These are phyloP conservation scores for Trichosurus vulpecula DNA, from an alignment of 2,797 vertebrate species.

Conservation along the genomic window DNA sequence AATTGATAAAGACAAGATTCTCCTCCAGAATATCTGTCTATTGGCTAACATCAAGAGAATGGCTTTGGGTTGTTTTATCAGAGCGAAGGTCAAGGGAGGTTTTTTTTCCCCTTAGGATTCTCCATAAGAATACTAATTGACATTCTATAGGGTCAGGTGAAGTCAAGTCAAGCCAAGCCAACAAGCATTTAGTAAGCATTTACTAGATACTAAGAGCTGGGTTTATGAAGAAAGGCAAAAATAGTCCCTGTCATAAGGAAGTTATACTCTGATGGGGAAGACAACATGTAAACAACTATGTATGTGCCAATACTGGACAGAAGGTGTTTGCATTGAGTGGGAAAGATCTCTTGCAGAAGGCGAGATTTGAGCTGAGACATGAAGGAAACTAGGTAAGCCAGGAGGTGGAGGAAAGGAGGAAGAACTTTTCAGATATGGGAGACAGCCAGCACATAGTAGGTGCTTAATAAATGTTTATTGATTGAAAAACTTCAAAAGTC, in stretches of 20 bases:
- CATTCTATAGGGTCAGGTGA: not conserved
- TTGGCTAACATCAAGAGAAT: not conserved
- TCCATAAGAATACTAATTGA: not conserved
- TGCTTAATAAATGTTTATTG: not conserved
- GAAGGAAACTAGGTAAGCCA: not conserved
- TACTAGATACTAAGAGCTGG: not conserved
- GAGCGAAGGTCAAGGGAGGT: not conserved
- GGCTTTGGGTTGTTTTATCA: not conserved
- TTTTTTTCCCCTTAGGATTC: not conserved
- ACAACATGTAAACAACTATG: not conserved
- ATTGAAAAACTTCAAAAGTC: not conserved
- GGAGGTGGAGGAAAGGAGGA: not conserved
- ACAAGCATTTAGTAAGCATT: not conserved
- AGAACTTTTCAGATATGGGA: not conserved
- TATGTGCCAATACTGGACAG: not conserved
- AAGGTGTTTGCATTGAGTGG: not conserved
- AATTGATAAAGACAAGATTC: not conserved
- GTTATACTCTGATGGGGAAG: not conserved
- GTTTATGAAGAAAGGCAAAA: not conserved
- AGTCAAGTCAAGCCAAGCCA: too few species aligned
- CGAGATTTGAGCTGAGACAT: not conserved
- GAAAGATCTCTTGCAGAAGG: not conserved
- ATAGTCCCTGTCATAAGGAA: not conserved
- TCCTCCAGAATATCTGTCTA: not conserved
- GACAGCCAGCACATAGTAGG: not conserved